These are phyloP conservation scores for Bradypodion ventrale DNA, from an alignment of 2,797 vertebrate species.

Conservation along the genomic window DNA sequence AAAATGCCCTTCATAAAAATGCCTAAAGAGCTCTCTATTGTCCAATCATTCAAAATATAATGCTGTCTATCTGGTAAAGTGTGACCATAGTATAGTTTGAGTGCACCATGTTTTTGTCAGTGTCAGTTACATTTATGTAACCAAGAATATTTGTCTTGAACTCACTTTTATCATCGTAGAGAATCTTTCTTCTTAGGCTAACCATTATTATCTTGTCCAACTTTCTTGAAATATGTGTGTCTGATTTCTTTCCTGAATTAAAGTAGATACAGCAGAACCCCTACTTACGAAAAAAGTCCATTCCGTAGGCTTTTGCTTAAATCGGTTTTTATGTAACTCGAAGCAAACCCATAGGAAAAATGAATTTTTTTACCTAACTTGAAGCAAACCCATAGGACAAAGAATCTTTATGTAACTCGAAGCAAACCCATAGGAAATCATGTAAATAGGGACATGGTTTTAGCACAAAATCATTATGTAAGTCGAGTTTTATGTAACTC, in stretches of 20 bases:
- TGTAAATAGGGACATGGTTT: too few relatives aligned
- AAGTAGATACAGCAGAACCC: too few relatives aligned
- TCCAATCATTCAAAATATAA: not conserved
- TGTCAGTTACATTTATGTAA: not conserved
- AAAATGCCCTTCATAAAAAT: not conserved
- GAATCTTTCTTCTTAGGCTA: not conserved
- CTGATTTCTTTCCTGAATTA: not conserved
- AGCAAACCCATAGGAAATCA: too few relatives aligned
- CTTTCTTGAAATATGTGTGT: constrained; percentile 18
- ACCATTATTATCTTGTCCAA: not conserved
- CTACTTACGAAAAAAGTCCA: too few relatives aligned
- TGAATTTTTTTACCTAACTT: too few relatives aligned
- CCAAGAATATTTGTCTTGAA: not conserved
- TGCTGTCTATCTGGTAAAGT: not conserved
- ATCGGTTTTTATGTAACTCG: too few relatives aligned
- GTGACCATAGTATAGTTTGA: constrained; percentile 6
- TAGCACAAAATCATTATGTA: too few relatives aligned
- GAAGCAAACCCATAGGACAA: too few relatives aligned
- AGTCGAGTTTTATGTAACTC: too few relatives aligned
- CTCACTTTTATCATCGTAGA: not conserved
- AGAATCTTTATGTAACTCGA: too few relatives aligned
- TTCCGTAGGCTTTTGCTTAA: too few relatives aligned
- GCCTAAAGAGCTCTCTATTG: not conserved
- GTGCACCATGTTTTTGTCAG: not conserved
- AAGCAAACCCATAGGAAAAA: too few relatives aligned